Evolutionary conservation across 2,113 vertebrate species (phyloP).

Genomic region (Thermophis baileyi): DNA sequence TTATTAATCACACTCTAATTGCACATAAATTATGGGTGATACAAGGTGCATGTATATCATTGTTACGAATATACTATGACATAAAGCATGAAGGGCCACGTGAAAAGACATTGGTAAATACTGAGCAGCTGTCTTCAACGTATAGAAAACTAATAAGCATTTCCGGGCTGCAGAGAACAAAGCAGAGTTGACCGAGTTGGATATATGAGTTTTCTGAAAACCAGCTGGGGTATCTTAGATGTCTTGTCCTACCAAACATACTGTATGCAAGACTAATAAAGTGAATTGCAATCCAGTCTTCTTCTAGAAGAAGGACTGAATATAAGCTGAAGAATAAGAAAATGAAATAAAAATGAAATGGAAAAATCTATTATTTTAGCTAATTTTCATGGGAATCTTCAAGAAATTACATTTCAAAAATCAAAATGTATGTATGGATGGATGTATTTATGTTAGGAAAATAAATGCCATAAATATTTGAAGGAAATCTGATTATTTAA

Average conservation of each 20-base stretch:
- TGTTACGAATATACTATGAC: neutral
- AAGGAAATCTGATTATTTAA: neutral
- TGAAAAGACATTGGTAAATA: constrained; percentile 7
- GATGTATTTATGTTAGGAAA: neutral
- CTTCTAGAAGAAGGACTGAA: neutral
- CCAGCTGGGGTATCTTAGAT: neutral
- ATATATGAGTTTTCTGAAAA: neutral
- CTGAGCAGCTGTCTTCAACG: neutral
- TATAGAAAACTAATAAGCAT: neutral
- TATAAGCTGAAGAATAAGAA: neutral
- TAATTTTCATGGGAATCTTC: neutral
- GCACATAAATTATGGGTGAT: constrained; percentile 1
- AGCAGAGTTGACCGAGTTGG: neutral
- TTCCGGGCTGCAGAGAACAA: neutral
- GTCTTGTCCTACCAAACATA: neutral
- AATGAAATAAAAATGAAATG: neutral
- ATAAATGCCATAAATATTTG: neutral
- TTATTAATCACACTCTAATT: neutral
- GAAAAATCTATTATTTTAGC: neutral
- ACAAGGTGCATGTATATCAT: neutral
- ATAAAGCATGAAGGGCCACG: neutral
- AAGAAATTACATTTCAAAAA: neutral
- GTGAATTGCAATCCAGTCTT: neutral
- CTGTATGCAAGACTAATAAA: neutral
- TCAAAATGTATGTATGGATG: neutral